phyloP scores from a whole-genome alignment of 2,797 vertebrate species.

The Coreius guichenoti region DNA sequence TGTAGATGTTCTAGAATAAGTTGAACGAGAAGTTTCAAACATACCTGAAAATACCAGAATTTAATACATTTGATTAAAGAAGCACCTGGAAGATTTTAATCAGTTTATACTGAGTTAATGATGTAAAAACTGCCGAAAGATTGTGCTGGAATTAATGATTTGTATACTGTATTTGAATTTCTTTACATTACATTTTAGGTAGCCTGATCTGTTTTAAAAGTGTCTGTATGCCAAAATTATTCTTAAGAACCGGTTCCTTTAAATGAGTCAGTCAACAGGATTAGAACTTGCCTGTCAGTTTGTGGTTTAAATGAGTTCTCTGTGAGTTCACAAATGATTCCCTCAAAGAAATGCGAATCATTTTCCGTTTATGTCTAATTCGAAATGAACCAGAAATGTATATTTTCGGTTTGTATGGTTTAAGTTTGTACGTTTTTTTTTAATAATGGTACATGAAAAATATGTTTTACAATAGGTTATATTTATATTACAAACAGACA shows the following conservation, averaged over 20 bases:
- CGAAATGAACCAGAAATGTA: not conserved
- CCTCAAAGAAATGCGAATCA: not conserved
- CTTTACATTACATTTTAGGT: too few species aligned
- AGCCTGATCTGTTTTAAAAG: too few species aligned
- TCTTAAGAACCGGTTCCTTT: not conserved
- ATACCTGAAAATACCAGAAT: not conserved
- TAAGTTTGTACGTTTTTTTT: too few species aligned
- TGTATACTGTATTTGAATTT: not conserved
- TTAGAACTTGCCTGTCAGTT: too few species aligned
- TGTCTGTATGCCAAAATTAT: not conserved
- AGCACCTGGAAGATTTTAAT: not conserved
- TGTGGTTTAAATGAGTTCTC: not conserved
- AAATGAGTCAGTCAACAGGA: not conserved
- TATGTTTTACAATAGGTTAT: not conserved
- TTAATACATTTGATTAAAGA: not conserved
- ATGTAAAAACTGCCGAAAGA: not conserved
- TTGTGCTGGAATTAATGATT: not conserved
- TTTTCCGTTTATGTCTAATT: not conserved
- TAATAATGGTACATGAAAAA: not conserved
- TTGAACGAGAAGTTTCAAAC: not conserved
- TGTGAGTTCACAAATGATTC: conserved; percentile 11
- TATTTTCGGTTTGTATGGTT: too few species aligned
- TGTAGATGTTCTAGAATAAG: not conserved
- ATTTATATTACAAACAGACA: too few species aligned
- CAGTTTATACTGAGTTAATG: not conserved